phyloP scores from a whole-genome alignment of 2,888 invertebrate genomes.

The Epiblema foenella region DNA sequence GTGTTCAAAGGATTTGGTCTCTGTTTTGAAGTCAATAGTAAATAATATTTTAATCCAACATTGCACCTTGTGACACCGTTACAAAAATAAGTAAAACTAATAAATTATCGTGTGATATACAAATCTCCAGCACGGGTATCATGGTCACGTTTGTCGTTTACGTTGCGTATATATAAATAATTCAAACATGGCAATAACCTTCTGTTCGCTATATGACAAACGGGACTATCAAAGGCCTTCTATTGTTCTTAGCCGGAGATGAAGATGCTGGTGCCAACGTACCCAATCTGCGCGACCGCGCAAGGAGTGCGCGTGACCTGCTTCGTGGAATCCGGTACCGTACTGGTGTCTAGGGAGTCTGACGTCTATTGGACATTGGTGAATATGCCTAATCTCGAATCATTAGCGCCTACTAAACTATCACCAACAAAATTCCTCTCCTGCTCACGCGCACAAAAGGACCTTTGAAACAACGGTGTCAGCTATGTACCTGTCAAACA shows the following conservation, averaged over 20 bases:
- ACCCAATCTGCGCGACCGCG: slow-evolving; percentile 58
- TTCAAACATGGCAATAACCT: not conserved
- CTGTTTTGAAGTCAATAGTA: too few relatives aligned
- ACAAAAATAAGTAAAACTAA: not conserved
- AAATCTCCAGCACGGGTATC: not conserved
- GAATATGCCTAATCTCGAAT: not conserved
- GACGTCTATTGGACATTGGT: slow-evolving; percentile 68
- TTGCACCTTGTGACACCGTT: not conserved
- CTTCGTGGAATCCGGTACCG: slow-evolving; percentile 68
- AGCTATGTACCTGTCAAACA: too few relatives aligned
- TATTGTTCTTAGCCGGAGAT: slow-evolving; percentile 55
- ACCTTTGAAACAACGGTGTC: too few relatives aligned
- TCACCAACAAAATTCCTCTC: too few relatives aligned
- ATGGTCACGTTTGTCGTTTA: not conserved
- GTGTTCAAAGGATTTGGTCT: too few relatives aligned
- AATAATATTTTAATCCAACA: too few relatives aligned
- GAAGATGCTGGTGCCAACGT: slow-evolving; percentile 59
- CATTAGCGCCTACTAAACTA: too few relatives aligned
- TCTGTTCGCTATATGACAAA: not conserved
- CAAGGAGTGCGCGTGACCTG: slow-evolving; percentile 52
- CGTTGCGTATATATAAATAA: not conserved
- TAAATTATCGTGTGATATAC: not conserved
- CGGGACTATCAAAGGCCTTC: not conserved
- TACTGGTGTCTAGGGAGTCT: slow-evolving; percentile 60
- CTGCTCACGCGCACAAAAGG: too few relatives aligned